These are phyloP conservation scores for Heteropelma amictum DNA, from an alignment of 2,888 invertebrate genomes.

Conservation along the genomic window DNA sequence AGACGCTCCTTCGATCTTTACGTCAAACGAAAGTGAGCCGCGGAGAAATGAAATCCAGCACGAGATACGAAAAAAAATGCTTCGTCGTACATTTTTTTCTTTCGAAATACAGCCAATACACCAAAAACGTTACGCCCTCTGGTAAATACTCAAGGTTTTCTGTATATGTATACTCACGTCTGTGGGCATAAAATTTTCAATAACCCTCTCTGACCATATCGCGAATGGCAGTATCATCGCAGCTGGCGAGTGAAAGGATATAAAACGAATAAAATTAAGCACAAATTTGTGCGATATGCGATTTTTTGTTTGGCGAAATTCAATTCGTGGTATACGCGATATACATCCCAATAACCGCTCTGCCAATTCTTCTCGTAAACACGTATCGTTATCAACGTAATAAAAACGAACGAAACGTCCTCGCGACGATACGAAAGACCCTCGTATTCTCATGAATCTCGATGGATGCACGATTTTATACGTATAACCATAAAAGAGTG, in stretches of 20 bases:
- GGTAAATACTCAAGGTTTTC: no score
- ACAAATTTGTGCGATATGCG: neutral
- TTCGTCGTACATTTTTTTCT: no score
- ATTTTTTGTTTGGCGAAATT: neutral
- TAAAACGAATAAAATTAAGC: neutral
- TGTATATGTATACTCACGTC: neutral
- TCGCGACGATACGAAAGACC: neutral
- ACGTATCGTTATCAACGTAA: slow-evolving; percentile 31
- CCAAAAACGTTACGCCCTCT: no score
- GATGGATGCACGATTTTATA: neutral
- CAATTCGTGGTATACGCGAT: neutral
- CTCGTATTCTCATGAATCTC: slow-evolving; percentile 8
- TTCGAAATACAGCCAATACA: no score
- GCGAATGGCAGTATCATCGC: neutral
- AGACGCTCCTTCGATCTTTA: neutral
- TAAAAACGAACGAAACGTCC: slow-evolving; percentile 17
- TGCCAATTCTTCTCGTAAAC: slow-evolving; percentile 39
- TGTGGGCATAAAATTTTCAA: slow-evolving; percentile 64
- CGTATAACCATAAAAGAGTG: neutral
- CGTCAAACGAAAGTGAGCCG: slow-evolving; percentile 8
- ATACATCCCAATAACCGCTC: slow-evolving; percentile 50
- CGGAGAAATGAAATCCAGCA: slow-evolving; percentile 5
- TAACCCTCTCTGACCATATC: slow-evolving; percentile 48
- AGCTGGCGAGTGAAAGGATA: neutral
- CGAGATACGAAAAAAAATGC: no score